A percentile compares a stretch with the other conserved stretches of the same genome.
These are phyloP conservation scores for Pogonognathellus flavescens DNA, from an alignment of 1,140 invertebrate species.

Conservation along the genomic window DNA sequence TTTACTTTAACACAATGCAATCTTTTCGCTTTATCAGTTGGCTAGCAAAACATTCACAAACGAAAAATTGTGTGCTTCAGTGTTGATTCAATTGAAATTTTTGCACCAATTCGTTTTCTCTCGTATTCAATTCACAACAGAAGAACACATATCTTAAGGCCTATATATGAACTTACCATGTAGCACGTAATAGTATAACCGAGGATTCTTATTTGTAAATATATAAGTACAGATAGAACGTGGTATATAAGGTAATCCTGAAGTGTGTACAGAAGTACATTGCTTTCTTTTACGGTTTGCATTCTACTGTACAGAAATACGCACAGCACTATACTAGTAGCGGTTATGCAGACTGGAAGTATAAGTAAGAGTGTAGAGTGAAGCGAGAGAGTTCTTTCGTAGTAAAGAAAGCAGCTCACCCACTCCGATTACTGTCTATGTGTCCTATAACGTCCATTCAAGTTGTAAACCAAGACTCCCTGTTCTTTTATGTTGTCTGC, in stretches of 20 bases:
- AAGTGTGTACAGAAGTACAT: no score
- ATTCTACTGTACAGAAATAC: no score
- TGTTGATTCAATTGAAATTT: constrained; percentile 31
- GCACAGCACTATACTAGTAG: no score
- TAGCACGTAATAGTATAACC: background rate
- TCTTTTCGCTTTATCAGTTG: background rate
- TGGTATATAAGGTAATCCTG: no score
- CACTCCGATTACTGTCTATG: constrained; percentile 39
- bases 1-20: constrained; percentile 8
- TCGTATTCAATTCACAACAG: background rate
- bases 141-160: background rate
- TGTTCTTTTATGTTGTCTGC: constrained; percentile 42
- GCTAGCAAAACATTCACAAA: background rate
- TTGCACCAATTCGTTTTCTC: constrained; percentile 12
- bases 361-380: no score
- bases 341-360: no score
- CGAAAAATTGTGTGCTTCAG: background rate
- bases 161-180: constrained; percentile 5
- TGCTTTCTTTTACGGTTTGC: no score
- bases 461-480: constrained; percentile 5
- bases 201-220: background rate
- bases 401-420: constrained; percentile 16
- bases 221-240: background rate
- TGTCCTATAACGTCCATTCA: background rate
- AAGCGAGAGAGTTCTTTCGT: no score